phyloP scores from a whole-genome alignment of 2,797 vertebrate genomes.

The Gymnothorax javanicus region DNA sequence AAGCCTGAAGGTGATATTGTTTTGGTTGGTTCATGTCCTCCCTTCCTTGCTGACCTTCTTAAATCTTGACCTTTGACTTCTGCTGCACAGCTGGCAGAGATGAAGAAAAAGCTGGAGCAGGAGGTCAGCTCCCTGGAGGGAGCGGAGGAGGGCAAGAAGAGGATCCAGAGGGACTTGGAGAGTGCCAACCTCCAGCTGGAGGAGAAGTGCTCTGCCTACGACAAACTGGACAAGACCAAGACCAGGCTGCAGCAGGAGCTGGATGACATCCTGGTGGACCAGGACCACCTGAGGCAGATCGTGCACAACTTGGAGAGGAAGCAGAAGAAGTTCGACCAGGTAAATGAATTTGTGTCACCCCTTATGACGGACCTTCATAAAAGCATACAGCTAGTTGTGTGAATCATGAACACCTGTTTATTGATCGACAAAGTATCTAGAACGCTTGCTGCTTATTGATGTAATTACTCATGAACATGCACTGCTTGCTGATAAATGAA shows the following conservation, averaged over 20 bases:
- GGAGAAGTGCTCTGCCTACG: constrained; percentile 84
- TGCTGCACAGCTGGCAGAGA: constrained; percentile 77
- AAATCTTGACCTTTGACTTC: neutral
- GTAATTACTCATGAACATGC: neutral
- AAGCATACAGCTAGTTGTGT: too few relatives aligned
- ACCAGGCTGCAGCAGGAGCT: constrained; percentile 92
- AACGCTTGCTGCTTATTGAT: too few relatives aligned
- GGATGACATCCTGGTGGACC: constrained; percentile 89
- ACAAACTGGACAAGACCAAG: constrained; percentile 96
- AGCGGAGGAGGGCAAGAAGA: constrained; percentile 85
- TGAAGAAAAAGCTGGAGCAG: constrained; percentile 91
- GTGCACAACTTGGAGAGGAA: constrained; percentile 92
- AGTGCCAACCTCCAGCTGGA: constrained; percentile 78
- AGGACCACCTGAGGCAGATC: constrained; percentile 88
- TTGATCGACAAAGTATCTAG: too few relatives aligned
- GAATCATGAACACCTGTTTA: too few relatives aligned
- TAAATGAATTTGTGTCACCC: constrained; percentile 48
- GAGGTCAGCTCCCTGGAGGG: constrained; percentile 77
- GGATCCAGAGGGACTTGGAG: constrained; percentile 87
- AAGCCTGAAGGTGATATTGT: neutral
- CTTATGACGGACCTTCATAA: too few relatives aligned
- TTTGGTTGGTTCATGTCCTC: neutral
- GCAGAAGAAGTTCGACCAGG: constrained; percentile 99
- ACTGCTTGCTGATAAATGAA: neutral
- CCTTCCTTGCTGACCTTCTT: neutral